Conservation (phyloP, 2,888 invertebrate genomes). For the Orchesella flavescens region DNA sequence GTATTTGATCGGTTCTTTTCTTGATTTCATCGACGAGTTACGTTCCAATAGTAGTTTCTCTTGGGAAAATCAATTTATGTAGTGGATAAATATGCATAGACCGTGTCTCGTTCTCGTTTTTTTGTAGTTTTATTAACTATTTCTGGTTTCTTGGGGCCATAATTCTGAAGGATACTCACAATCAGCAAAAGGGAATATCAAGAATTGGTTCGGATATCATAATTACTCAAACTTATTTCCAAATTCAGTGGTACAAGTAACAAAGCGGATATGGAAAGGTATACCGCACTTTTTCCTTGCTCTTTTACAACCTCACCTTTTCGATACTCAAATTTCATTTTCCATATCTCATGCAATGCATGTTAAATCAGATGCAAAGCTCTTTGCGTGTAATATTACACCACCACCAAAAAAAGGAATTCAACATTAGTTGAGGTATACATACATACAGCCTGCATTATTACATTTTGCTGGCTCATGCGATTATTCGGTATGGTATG, state of each 20-base stretch:
- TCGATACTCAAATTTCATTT: background rate
- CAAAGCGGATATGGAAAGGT: background rate
- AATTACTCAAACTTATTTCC: slow-evolving; percentile 13
- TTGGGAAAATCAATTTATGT: background rate
- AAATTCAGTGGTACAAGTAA: background rate
- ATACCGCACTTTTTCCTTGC: background rate
- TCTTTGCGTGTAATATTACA: background rate
- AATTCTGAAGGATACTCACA: too few species aligned
- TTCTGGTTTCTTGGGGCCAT: too few species aligned
- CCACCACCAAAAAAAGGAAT: background rate
- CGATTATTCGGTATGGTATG: slow-evolving; percentile 6
- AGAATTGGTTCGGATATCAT: slow-evolving; percentile 13
- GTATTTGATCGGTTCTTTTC: too few species aligned
- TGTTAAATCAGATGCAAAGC: background rate
- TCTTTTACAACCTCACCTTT: background rate
- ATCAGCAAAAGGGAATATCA: background rate
- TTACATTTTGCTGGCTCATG: background rate
- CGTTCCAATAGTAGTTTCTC: background rate
- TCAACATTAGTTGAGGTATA: too few species aligned
- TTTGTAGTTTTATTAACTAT: background rate
- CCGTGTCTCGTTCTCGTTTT: background rate
- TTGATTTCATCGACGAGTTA: too few species aligned
- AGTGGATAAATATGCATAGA: background rate
- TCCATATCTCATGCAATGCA: background rate
- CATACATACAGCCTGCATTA: background rate